Evolutionary conservation across 2,888 invertebrate species (phyloP), one percentile per base, ranked within the genome.

Genomic region (Morinoia aosen): DNA sequence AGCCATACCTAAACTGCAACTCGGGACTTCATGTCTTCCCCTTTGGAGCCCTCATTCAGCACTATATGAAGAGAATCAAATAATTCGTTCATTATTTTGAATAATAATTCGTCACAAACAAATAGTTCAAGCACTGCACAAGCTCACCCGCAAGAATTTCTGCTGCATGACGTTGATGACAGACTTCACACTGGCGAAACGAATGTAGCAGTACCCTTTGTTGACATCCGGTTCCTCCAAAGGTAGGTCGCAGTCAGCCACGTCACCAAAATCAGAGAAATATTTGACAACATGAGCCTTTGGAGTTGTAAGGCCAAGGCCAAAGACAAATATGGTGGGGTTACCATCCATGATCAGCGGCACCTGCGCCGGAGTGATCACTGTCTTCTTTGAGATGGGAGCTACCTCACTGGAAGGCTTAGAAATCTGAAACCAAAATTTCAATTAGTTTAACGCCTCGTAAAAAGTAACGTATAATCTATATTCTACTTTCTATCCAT

Each of bases 201-300:
- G 93, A n/a, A 93, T 57, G 48, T 93, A 93, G n/a, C 93, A 93
- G 48, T 93, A 93, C 57, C 93, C 93, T 39, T 93, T 93, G 93
- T 93, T 93, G 57, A 93, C 57, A 57, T 57, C 93, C 5, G 57
- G 57, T 48, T 16, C 56, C 25, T 57, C 93, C 56, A 93, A 11
- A 19, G 93, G 93, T 25, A 93, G 57, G 57, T 93, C 93, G 12
- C 39, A 39, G 57, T 93, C 93, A 56, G n/a, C 14, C 14, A 93
- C 93, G 16, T 93, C 57, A n/a, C 93, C 93, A 57, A 57, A 93
- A 25, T 93, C 33, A 0, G 93, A 56, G 33, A 93, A 93, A 57
- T 57, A 93, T 39, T 93, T 93, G 33, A 7, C 12, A 33, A 93
- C 57, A 33, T 93, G 48, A 93, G 57, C 93, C 57, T n/a, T 93